These are phyloP conservation scores for Andricus quercusramuli DNA, from an alignment of 2,888 invertebrate species.

Conservation along the genomic window DNA sequence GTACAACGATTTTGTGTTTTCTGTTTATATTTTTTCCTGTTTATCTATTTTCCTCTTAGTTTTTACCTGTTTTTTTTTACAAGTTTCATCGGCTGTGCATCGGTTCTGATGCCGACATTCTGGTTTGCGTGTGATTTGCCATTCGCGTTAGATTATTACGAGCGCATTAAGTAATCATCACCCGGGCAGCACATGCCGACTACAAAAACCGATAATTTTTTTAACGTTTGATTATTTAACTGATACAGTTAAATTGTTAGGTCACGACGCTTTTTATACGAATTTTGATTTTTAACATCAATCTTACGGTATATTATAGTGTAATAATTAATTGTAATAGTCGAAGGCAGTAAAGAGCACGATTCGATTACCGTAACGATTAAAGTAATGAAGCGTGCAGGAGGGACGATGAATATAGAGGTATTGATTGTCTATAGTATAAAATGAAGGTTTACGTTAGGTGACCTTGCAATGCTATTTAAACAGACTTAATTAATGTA, in stretches of 20 bases:
- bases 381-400: conserved; percentile 49
- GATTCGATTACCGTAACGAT: conserved; percentile 52
- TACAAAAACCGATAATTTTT: conserved; percentile 70
- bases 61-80: not conserved
- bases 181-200: conserved; percentile 47
- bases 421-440: conserved; percentile 76
- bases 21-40: conserved; percentile 21
- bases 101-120: conserved; percentile 48
- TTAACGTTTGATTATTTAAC: conserved; percentile 74
- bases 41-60: not conserved
- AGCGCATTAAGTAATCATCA: conserved; percentile 56
- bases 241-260: conserved; percentile 73
- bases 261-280: conserved; percentile 78
- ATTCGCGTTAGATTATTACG: conserved; percentile 48
- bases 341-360: conserved; percentile 49
- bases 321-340: conserved; percentile 47
- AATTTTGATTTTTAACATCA: conserved; percentile 77
- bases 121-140: conserved; percentile 49
- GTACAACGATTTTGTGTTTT: conserved; percentile 35
- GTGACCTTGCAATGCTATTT: conserved; percentile 76
- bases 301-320: conserved; percentile 66
- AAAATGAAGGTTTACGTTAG: conserved; percentile 74
- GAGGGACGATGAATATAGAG: conserved; percentile 65
- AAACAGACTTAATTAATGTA: conserved; percentile 78
- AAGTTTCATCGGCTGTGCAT: conserved; percentile 47